Percentiles rank a stretch among this genome's conserved stretches.
These are phyloP conservation scores for Epicampocera succincta DNA, from an alignment of 2,888 invertebrate genomes.

Conservation along the genomic window DNA sequence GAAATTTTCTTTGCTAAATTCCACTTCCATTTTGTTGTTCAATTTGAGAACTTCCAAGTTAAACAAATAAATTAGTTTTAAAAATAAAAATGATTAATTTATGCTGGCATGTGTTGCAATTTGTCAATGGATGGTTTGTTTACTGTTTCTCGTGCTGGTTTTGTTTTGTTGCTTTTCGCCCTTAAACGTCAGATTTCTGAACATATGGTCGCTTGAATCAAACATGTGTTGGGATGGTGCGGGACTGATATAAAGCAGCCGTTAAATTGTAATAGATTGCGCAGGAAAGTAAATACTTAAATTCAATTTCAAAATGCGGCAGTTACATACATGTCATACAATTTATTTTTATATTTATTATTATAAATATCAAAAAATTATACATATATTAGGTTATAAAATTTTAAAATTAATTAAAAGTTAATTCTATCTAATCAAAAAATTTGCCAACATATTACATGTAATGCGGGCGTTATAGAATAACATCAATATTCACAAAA, in stretches of 20 bases:
- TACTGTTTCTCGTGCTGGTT: conserved; percentile 42
- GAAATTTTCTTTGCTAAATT: conserved; percentile 85
- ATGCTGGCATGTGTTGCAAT: conserved; percentile 5
- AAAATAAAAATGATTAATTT: background rate
- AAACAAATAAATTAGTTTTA: background rate
- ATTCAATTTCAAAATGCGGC: conserved; percentile 1
- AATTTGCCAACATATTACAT: too few relatives aligned
- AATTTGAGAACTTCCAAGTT: background rate
- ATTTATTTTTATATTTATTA: too few relatives aligned
- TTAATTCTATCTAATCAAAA: too few relatives aligned
- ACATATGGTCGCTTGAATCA: conserved; percentile 25
- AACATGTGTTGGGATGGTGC: conserved; percentile 55
- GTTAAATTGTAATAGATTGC: conserved; percentile 66
- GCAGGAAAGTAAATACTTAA: conserved; percentile 22
- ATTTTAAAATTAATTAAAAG: too few relatives aligned
- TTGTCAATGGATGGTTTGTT: conserved; percentile 54
- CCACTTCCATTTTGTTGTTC: conserved; percentile 79
- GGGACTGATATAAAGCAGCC: background rate
- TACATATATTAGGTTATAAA: too few relatives aligned
- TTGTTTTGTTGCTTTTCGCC: conserved; percentile 46
- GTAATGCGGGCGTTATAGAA: too few relatives aligned
- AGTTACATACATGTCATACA: too few relatives aligned
- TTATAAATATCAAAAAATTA: too few relatives aligned
- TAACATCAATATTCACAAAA: too few relatives aligned
- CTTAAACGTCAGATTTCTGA: conserved; percentile 25